Conservation (phyloP, 2,797 vertebrate genomes). For the Tapirus indicus region DNA sequence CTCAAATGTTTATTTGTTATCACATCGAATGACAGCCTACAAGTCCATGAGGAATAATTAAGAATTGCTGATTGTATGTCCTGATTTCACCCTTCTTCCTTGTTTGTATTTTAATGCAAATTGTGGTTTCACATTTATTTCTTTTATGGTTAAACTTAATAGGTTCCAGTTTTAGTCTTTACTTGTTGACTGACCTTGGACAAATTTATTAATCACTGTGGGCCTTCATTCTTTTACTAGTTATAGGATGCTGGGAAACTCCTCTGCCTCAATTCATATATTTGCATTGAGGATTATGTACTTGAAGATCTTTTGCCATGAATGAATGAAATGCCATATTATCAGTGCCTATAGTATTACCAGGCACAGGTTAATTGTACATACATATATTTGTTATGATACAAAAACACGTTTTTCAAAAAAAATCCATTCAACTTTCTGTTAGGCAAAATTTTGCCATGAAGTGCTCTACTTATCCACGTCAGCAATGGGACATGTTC, state of each 20-base stretch:
- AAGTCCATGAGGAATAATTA: neutral
- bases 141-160: neutral
- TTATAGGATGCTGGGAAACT: neutral
- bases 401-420: neutral
- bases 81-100: neutral
- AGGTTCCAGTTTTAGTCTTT: neutral
- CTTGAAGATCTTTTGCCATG: neutral
- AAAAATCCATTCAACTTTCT: neutral
- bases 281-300: neutral
- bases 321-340: neutral
- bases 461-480: neutral
- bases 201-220: neutral
- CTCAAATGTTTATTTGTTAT: neutral
- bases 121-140: neutral
- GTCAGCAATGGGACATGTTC: neutral
- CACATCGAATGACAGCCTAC: neutral
- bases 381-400: neutral
- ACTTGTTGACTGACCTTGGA: neutral
- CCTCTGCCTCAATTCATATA: neutral
- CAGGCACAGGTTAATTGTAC: neutral
- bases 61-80: neutral
- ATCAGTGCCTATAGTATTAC: neutral
- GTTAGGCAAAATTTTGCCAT: neutral
- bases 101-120: neutral
- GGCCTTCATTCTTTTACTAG: neutral